Evolutionary conservation across 2,888 invertebrate species (phyloP).

Genomic region (Drosophila meridiana): DNA sequence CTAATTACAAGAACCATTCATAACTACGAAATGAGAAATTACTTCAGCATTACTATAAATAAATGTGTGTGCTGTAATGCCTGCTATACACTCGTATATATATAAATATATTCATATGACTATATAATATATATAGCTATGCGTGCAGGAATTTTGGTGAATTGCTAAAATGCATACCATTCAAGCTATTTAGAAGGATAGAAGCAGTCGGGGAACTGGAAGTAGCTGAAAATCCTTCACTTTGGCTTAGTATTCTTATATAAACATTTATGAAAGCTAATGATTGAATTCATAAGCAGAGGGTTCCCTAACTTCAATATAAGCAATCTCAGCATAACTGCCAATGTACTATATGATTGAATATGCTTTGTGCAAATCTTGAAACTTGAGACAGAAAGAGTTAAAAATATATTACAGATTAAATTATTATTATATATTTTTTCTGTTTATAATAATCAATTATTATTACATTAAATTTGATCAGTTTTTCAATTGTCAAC

Average conservation of each 20-base stretch:
- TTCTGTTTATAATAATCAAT: not conserved
- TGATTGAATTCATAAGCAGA: not conserved
- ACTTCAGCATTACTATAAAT: conserved; percentile 41
- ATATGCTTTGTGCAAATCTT: too few relatives aligned
- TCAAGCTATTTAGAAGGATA: not conserved
- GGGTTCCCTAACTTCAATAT: not conserved
- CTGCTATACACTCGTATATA: not conserved
- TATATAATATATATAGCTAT: conserved; percentile 1
- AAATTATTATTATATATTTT: too few relatives aligned
- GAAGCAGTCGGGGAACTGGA: not conserved
- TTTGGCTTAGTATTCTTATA: not conserved
- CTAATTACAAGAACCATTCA: conserved; percentile 71
- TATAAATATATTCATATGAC: conserved; percentile 7
- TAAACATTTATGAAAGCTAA: not conserved
- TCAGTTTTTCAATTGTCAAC: not conserved
- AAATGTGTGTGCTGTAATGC: conserved; percentile 18
- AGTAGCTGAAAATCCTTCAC: not conserved
- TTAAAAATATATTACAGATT: not conserved
- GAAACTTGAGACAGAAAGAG: too few relatives aligned
- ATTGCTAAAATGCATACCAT: conserved; percentile 14
- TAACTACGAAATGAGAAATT: conserved; percentile 56
- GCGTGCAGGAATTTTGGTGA: conserved; percentile 51
- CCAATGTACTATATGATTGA: not conserved
- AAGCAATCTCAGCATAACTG: not conserved
- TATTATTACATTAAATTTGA: not conserved